These are phyloP conservation scores for Ploceus nigricollis DNA, from an alignment of 2,113 vertebrate genomes.

Conservation along the genomic window DNA sequence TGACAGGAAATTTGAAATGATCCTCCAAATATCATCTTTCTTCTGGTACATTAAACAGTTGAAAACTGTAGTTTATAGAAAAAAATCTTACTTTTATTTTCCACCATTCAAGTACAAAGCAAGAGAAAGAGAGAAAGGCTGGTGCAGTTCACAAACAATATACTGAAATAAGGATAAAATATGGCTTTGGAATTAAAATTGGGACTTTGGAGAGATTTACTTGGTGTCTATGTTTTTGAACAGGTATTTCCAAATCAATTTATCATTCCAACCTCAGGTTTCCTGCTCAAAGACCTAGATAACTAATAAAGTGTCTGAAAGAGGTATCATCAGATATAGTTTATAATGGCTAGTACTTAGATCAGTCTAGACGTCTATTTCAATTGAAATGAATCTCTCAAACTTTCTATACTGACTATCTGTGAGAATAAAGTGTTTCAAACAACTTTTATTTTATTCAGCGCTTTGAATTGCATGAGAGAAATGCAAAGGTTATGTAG, in stretches of 20 bases:
- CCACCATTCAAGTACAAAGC: background rate
- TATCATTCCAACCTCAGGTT: background rate
- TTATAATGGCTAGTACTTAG: background rate
- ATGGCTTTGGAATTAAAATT: background rate
- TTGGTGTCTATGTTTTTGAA: background rate
- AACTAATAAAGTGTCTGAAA: background rate
- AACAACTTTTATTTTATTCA: background rate
- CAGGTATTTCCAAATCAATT: background rate
- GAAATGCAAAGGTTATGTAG: background rate
- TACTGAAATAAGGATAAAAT: background rate
- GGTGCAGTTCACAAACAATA: rapidly evolving
- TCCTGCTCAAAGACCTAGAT: background rate
- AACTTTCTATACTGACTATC: background rate
- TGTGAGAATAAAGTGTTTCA: background rate
- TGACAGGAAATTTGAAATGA: background rate
- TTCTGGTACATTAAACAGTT: background rate
- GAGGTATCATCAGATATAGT: background rate
- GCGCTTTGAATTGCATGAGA: background rate
- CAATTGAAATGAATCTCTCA: background rate
- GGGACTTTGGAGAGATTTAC: background rate
- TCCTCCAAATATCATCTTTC: background rate
- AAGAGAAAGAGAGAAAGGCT: background rate
- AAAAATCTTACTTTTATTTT: background rate
- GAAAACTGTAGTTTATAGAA: background rate
- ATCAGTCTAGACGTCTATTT: background rate